Conservation (phyloP, 1,140 invertebrate species). For the Bacillus rossius region DNA sequence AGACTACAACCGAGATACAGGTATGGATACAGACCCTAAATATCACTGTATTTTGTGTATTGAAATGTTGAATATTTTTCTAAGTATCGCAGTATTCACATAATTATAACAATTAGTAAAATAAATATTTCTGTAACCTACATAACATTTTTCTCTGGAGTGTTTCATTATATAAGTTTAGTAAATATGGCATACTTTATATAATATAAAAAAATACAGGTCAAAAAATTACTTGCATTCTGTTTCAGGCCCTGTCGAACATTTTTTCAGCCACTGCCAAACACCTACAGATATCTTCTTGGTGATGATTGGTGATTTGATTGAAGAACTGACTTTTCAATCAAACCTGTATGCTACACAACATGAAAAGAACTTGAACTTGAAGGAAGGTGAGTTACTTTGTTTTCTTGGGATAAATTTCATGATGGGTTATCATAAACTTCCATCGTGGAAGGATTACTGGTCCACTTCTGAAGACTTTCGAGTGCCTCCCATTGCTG, state of each 20-base stretch:
- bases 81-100: no score
- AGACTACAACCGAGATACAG: not conserved
- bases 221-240: not conserved
- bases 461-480: not conserved
- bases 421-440: slow-evolving; percentile 24
- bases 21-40: not conserved
- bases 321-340: not conserved
- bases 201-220: no score
- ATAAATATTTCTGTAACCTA: no score
- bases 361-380: slow-evolving; percentile 30
- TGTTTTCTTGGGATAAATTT: slow-evolving; percentile 35
- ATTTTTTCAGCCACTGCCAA: no score
- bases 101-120: no score
- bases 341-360: slow-evolving; percentile 32
- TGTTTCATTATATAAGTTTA: no score
- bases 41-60: no score
- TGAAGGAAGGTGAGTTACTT: slow-evolving; percentile 31
- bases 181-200: no score
- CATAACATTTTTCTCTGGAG: no score
- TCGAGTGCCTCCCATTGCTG: not conserved
- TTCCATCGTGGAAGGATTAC: slow-evolving; percentile 2
- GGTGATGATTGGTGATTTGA: not conserved
- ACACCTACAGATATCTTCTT: not conserved
- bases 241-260: no score
- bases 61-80: no score